Base-by-base conservation (phyloP, 1,140 invertebrate species). In the Leptopilina clavipes region DNA sequence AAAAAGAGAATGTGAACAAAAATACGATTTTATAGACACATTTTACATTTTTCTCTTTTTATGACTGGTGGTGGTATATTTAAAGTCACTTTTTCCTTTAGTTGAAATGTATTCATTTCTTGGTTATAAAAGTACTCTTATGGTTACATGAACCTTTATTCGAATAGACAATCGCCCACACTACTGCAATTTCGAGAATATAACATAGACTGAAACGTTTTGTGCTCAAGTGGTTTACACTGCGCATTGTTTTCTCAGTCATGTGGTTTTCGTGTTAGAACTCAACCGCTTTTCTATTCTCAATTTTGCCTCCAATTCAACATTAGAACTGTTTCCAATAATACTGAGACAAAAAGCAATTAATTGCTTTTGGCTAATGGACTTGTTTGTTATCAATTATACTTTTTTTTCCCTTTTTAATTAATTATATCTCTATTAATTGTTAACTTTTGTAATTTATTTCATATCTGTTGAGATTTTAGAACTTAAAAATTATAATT, bases 121-220 rank as follows among this genome's bases (percentile, higher is more conserved):
- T 31, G 22, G 12, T 65, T 11, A 31, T 65, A 12, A 19, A 22
- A 65, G 18, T 65, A 65, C 22, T 14, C 56, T 14, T 31, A 65
- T 31, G 11, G 56, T 31, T 14, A 31, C 22, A 22, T 2, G 11
- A 31, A 65, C 12, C 56, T 14, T 19, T n/a, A 25, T 65, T 65
- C 56, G 18, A 65, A 31, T 65, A 65, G 18, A 59, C 19, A 59
- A 10, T 65, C 22, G 19, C 22, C 56, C 56, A 25, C 56, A 65
- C 22, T 12, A 31, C 22, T 6, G 22, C 19, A 31, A 22, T 65
- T 65, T 31, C 19, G 56, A 25, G 22, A 22, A 65, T 65, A 65
- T 65, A 65, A 65, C 56, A 17, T n/a, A 52, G 48, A 52, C 48
- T 52, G 48, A 52, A 52, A 52, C 48, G 48, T 52, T 52, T 52